phyloP scores from a whole-genome alignment of 2,888 invertebrate genomes.

The Gari tellinella region DNA sequence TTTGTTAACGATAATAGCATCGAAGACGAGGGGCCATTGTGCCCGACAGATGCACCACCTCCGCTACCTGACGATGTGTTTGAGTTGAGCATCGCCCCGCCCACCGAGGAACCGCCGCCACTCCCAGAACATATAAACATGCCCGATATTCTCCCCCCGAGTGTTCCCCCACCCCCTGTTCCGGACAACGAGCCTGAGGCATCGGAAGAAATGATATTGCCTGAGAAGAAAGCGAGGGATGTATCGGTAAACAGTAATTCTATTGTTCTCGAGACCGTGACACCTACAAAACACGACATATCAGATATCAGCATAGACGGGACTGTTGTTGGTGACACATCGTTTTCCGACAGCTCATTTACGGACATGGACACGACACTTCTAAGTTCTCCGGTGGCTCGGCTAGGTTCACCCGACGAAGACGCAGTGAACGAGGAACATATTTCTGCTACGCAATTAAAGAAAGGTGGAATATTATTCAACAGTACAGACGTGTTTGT shows the following conservation, averaged over 20 bases:
- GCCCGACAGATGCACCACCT: conserved; percentile 47
- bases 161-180: conserved; percentile 45
- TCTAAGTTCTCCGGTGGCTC: conserved; percentile 5
- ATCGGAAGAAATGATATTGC: conserved; percentile 51
- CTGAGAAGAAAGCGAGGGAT: conserved; percentile 26
- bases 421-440: conserved; percentile 64
- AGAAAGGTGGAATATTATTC: conserved; percentile 33
- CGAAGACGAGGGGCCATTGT: conserved; percentile 1
- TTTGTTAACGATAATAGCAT: conserved; percentile 18
- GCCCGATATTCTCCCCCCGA: conserved; percentile 11
- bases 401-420: conserved; percentile 51
- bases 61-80: conserved; percentile 30
- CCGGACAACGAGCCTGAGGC: conserved; percentile 38
- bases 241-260: conserved; percentile 48
- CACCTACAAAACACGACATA: conserved; percentile 19
- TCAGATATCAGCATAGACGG: conserved; percentile 37
- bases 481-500: conserved; percentile 3
- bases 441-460: conserved; percentile 61
- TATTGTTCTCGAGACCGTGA: conserved; percentile 47
- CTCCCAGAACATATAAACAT: conserved; percentile 19
- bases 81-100: conserved; percentile 9
- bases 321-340: conserved; percentile 35
- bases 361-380: conserved; percentile 59
- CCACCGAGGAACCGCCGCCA: conserved; percentile 49
- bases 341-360: conserved; percentile 46